Conservation (phyloP, 2,888 invertebrate genomes). For the Drosophila monieri region DNA sequence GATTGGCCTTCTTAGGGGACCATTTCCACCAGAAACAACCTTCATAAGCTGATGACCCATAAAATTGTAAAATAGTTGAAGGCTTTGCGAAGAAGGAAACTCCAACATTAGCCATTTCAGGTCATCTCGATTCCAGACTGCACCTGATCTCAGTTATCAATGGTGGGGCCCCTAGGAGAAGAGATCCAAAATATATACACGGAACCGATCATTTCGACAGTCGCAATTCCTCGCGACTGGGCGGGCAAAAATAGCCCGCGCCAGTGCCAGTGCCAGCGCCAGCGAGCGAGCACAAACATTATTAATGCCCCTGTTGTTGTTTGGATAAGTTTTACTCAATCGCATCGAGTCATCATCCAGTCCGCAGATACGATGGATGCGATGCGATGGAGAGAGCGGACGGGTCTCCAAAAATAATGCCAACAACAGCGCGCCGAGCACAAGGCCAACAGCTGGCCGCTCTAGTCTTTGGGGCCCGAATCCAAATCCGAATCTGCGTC, state of each 20-base stretch:
- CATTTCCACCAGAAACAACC: not conserved
- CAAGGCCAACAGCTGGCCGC: slow-evolving; percentile 53
- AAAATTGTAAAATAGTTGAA: slow-evolving; percentile 7
- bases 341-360: slow-evolving; percentile 50
- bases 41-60: slow-evolving; percentile 16
- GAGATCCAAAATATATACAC: slow-evolving; percentile 6
- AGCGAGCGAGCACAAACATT: slow-evolving; percentile 40
- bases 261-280: not conserved
- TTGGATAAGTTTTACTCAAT: slow-evolving; percentile 55
- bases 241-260: slow-evolving; percentile 46
- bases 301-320: slow-evolving; percentile 49
- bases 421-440: slow-evolving; percentile 45
- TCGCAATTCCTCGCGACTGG: slow-evolving; percentile 33
- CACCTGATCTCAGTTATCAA: slow-evolving; percentile 48
- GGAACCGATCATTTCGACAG: slow-evolving; percentile 34
- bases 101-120: slow-evolving; percentile 16
- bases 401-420: slow-evolving; percentile 43
- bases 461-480: slow-evolving; percentile 41
- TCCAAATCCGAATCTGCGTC: slow-evolving; percentile 33
- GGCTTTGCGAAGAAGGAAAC: slow-evolving; percentile 13
- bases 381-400: slow-evolving; percentile 35
- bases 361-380: slow-evolving; percentile 16
- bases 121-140: slow-evolving; percentile 29
- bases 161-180: slow-evolving; percentile 12
- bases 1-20: not conserved